Evolutionary conservation across 2,888 invertebrate genomes (phyloP).

Genomic region (Eucera pruinosa): DNA sequence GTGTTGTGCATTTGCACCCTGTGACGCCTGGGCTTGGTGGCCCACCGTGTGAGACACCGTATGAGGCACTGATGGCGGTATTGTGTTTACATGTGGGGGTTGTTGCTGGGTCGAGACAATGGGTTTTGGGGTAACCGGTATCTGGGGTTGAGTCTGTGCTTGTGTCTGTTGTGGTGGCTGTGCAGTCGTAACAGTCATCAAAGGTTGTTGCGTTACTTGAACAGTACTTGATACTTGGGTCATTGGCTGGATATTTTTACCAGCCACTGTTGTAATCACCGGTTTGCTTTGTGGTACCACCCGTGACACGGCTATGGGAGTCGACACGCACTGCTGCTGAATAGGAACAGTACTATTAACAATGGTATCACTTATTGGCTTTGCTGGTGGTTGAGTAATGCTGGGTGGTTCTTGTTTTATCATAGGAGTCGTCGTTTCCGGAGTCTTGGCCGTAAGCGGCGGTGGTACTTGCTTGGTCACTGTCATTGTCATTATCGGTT

Average conservation of each 20-base stretch:
- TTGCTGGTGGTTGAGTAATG: slow-evolving; percentile 56
- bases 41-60: slow-evolving; percentile 82
- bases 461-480: slow-evolving; percentile 59
- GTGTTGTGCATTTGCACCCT: slow-evolving; percentile 79
- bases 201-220: slow-evolving; percentile 65
- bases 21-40: slow-evolving; percentile 84
- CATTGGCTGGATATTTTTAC: slow-evolving; percentile 62
- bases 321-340: slow-evolving; percentile 64
- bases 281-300: slow-evolving; percentile 71
- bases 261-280: slow-evolving; percentile 61
- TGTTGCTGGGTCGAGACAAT: slow-evolving; percentile 65
- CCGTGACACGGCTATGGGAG: slow-evolving; percentile 61
- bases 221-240: slow-evolving; percentile 63
- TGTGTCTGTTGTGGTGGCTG: slow-evolving; percentile 68
- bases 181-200: slow-evolving; percentile 61
- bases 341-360: slow-evolving; percentile 39
- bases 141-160: slow-evolving; percentile 74
- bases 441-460: slow-evolving; percentile 36
- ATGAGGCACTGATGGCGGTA: slow-evolving; percentile 84
- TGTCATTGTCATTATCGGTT: slow-evolving; percentile 47
- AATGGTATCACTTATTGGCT: slow-evolving; percentile 46
- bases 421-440: slow-evolving; percentile 31
- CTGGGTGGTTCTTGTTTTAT: slow-evolving; percentile 44
- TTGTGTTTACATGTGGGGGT: slow-evolving; percentile 83
- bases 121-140: slow-evolving; percentile 59